Evolutionary conservation across 2,888 invertebrate species (phyloP).

Genomic region (Cheilosia scutellata): DNA sequence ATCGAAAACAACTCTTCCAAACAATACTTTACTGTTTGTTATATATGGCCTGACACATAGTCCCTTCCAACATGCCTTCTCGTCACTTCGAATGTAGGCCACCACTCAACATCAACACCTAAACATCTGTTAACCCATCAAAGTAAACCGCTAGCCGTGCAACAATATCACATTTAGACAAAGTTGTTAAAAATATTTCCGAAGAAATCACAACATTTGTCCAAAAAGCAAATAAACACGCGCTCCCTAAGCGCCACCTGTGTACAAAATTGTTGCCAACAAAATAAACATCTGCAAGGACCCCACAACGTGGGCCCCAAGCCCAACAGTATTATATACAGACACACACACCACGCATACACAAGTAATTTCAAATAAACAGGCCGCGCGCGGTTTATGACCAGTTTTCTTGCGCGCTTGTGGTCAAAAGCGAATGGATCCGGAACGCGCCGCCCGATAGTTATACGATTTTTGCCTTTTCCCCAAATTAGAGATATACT

Average conservation of each 20-base stretch:
- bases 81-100: slow-evolving; percentile 47
- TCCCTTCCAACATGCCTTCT: not conserved
- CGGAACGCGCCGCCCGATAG: slow-evolving; percentile 38
- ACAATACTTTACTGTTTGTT: too few species aligned
- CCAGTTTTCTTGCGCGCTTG: slow-evolving; percentile 58
- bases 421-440: slow-evolving; percentile 74
- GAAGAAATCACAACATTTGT: slow-evolving; percentile 68
- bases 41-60: not conserved
- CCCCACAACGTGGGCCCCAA: slow-evolving; percentile 63
- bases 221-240: slow-evolving; percentile 66
- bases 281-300: slow-evolving; percentile 68
- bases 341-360: slow-evolving; percentile 16
- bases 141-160: slow-evolving; percentile 57
- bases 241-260: slow-evolving; percentile 58
- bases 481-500: slow-evolving; percentile 39
- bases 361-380: slow-evolving; percentile 64
- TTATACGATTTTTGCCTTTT: slow-evolving; percentile 1
- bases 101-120: slow-evolving; percentile 65
- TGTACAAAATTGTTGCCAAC: slow-evolving; percentile 29
- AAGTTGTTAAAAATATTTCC: slow-evolving; percentile 48
- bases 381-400: slow-evolving; percentile 47
- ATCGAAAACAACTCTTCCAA: too few species aligned
- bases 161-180: slow-evolving; percentile 7
- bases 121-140: slow-evolving; percentile 70
- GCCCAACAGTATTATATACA: not conserved